phyloP scores from a whole-genome alignment of 1,140 invertebrate species.

The Yoshiicerus persimilis region DNA sequence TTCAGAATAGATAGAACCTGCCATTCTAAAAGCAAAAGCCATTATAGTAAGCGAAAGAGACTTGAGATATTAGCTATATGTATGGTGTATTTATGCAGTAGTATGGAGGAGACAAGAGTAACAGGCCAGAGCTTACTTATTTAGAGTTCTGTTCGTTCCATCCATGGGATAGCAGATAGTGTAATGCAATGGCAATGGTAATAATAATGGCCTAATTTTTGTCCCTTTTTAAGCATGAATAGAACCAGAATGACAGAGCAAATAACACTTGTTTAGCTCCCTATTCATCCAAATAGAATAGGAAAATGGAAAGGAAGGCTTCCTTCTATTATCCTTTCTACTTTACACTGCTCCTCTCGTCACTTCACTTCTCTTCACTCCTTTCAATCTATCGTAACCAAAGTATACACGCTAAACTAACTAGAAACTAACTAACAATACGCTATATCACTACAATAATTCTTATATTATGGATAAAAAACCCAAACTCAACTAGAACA shows the following conservation, averaged over 20 bases:
- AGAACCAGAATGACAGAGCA: slow-evolving; percentile 49
- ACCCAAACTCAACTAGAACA: neutral
- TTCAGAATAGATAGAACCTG: neutral
- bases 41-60: neutral
- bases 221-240: slow-evolving; percentile 48
- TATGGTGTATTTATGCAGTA: too few relatives aligned
- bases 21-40: neutral
- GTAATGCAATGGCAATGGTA: slow-evolving; percentile 1
- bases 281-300: slow-evolving; percentile 37
- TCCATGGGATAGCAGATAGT: neutral
- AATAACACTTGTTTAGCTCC: slow-evolving; percentile 49
- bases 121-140: neutral
- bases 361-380: neutral
- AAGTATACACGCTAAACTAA: neutral
- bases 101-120: neutral
- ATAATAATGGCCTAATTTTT: slow-evolving; percentile 49
- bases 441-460: neutral
- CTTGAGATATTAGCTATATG: neutral
- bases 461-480: too few relatives aligned
- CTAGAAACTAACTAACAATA: neutral
- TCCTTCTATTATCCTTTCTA: slow-evolving; percentile 19
- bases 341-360: slow-evolving; percentile 4
- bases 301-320: slow-evolving; percentile 39
- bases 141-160: neutral
- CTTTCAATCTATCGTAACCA: neutral